Evolutionary conservation across 2,797 vertebrate species (phyloP).

Genomic region (Thunnus albacares): DNA sequence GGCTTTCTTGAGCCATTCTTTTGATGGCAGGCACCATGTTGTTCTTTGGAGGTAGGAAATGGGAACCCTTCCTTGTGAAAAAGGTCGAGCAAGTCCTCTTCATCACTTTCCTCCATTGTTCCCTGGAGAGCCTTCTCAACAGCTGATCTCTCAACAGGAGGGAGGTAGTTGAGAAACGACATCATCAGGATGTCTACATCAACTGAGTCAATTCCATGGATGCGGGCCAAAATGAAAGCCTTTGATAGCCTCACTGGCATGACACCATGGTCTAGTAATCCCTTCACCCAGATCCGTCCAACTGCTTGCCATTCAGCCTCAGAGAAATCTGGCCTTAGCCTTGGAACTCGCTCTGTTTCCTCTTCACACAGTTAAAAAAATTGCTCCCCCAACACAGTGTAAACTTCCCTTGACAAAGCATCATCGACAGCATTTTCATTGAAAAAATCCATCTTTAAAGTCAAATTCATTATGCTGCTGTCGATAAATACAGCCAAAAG

Average conservation of each 20-base stretch:
- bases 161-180: constrained; percentile 35
- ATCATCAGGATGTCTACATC: constrained; percentile 33
- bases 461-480: constrained; percentile 23
- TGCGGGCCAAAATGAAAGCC: constrained; percentile 51
- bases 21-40: constrained; percentile 32
- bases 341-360: constrained; percentile 39
- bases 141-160: constrained; percentile 25
- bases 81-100: constrained; percentile 47
- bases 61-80: constrained; percentile 56
- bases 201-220: constrained; percentile 33
- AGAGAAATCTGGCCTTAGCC: constrained; percentile 37
- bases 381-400: constrained; percentile 50
- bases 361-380: constrained; percentile 43
- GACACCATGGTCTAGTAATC: constrained; percentile 42
- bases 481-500: constrained; percentile 38
- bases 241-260: constrained; percentile 36
- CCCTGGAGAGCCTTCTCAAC: constrained; percentile 35
- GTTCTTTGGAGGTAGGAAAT: constrained; percentile 38
- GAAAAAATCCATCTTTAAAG: no score
- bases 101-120: constrained; percentile 43
- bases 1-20: constrained; percentile 52
- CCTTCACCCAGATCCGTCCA: constrained; percentile 50
- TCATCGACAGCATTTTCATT: constrained; percentile 36
- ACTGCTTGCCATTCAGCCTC: constrained; percentile 26
- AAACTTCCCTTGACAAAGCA: constrained; percentile 25